Evolutionary conservation across 2,113 vertebrate genomes (phyloP), one percentile per base, ranked within the genome.

Genomic region (Motacilla tschutschensis): DNA sequence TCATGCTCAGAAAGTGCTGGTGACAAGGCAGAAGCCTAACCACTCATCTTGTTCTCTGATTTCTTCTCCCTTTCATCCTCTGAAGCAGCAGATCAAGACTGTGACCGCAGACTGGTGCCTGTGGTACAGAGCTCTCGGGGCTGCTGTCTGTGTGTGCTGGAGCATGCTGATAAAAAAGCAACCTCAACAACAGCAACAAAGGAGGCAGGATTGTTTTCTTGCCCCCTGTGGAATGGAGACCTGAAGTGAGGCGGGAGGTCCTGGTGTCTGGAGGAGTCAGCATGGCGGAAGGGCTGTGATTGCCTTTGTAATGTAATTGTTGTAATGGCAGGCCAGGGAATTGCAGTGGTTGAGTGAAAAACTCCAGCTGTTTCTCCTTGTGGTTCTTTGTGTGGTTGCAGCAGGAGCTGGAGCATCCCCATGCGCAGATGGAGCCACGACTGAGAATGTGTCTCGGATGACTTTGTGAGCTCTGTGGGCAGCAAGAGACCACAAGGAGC

Each of bases 321-420:
- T 60, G 40, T 93, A 85, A 94, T 92, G 67, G 40, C 78, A 89
- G 88, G 41, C 29, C 60, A 35, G 76, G 86, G 91, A 94, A 91
- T 92, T 94, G 85, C 62, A 73, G 89, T 57, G 86, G 67, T 80
- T 85, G 44, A 57, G 72, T 78, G 80, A 83, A 88, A 77, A 77
- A 24, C 72, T 91, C 62, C 90, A 88, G 28, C 40, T 40, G 8
- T 90, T 88, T 84, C 65, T 83, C 69, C 64, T 76, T 85, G 88
- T 83, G 87, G 85, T 91, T 95, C 83, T 73, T 78, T 38, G 40
- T 89, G 90, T 92, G 93, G 89, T 82, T 95, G 78, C 50, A 86
- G 75, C 79, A 80, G 79, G 53, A 81, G 90, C 51, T 79, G 74
- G 63, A 93, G 58, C 84, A 80, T 89, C 79, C 17, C 53, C 38